Evolutionary conservation across 1,140 invertebrate species (phyloP).

Genomic region (Pemphigus obesinymphae): DNA sequence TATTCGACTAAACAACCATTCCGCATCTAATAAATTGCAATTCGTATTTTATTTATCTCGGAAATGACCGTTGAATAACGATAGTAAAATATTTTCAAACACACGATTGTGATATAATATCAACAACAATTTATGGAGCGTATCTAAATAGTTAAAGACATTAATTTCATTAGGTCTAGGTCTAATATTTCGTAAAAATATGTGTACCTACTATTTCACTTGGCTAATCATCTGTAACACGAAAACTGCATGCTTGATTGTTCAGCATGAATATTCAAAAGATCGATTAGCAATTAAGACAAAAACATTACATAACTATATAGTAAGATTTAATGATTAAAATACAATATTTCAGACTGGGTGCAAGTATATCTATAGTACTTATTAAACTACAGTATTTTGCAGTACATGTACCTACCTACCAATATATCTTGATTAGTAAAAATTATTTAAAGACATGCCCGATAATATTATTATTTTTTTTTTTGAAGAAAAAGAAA

Average conservation of each 20-base stretch:
- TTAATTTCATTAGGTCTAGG: slow-evolving; percentile 39
- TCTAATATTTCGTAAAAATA: slow-evolving; percentile 3
- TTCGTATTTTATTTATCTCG: background rate
- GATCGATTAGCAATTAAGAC: slow-evolving; percentile 15
- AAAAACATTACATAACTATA: slow-evolving; percentile 4
- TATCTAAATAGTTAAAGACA: background rate
- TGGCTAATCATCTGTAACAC: slow-evolving; percentile 37
- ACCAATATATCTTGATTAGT: background rate
- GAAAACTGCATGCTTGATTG: slow-evolving; percentile 32
- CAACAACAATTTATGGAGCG: slow-evolving; percentile 1
- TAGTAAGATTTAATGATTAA: too few species aligned
- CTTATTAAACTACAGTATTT: too few species aligned
- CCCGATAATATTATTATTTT: background rate
- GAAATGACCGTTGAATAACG: background rate
- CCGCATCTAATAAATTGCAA: background rate
- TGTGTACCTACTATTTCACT: slow-evolving; percentile 8
- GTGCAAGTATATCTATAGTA: background rate
- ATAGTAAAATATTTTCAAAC: background rate
- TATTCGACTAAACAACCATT: background rate
- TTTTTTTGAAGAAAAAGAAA: too few species aligned
- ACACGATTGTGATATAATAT: slow-evolving; percentile 9
- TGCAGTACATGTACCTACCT: too few species aligned
- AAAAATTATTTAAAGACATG: background rate
- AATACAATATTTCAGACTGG: background rate
- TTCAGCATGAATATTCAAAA: background rate